A percentile compares a stretch with the other conserved stretches of the same genome.
These are phyloP conservation scores for Helogale parvula DNA, from an alignment of 2,113 vertebrate species.

Conservation along the genomic window DNA sequence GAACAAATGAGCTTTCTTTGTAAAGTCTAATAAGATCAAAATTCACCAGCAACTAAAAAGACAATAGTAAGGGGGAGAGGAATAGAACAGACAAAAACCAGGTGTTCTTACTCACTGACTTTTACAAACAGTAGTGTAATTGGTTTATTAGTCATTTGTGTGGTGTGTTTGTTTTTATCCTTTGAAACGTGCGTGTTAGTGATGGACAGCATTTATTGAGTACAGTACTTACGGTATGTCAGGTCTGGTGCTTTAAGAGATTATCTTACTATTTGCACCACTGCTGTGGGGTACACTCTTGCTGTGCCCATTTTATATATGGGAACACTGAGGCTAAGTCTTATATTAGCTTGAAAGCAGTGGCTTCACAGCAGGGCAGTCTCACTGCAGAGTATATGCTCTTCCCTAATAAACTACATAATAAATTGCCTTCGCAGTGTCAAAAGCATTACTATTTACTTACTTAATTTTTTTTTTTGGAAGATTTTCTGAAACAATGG, in stretches of 20 bases:
- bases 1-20: slow-evolving; percentile 9
- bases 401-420: background rate
- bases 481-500: slow-evolving; percentile 88
- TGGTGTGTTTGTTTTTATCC: background rate
- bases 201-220: background rate
- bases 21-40: background rate
- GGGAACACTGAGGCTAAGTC: background rate
- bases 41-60: slow-evolving; percentile 12
- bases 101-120: background rate
- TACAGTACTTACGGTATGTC: background rate
- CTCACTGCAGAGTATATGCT: background rate
- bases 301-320: background rate
- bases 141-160: background rate
- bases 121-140: background rate
- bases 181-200: background rate
- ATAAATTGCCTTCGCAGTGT: background rate
- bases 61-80: background rate
- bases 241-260: background rate
- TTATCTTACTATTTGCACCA: background rate
- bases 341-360: background rate
- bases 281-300: background rate
- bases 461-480: background rate
- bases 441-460: background rate
- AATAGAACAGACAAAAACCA: background rate
- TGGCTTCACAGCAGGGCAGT: background rate